These are phyloP conservation scores for Geococcyx californianus DNA, from an alignment of 2,113 vertebrate genomes.

Conservation along the genomic window DNA sequence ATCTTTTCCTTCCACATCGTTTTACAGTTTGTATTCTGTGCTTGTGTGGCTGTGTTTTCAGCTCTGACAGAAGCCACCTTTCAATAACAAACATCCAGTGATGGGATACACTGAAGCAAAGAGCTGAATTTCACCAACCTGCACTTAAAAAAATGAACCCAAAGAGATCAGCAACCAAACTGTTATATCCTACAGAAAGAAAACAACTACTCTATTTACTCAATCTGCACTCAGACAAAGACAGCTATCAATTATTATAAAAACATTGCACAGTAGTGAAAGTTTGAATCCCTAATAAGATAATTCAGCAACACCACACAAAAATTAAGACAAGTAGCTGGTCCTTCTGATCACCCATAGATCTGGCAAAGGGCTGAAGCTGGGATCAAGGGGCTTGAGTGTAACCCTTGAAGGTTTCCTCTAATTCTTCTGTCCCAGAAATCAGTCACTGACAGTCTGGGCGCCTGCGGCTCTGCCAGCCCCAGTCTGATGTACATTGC, in stretches of 20 bases:
- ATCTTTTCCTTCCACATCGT: neutral
- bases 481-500: accelerated
- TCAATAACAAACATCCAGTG: neutral
- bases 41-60: neutral
- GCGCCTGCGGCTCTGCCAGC: neutral
- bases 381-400: neutral
- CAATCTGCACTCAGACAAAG: neutral
- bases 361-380: accelerated
- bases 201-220: neutral
- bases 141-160: neutral
- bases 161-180: neutral
- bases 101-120: neutral
- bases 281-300: neutral
- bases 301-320: no score
- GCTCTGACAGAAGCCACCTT: neutral
- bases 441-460: neutral
- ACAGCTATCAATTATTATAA: neutral
- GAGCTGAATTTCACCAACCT: neutral
- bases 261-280: neutral
- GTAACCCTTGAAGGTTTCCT: neutral
- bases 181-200: neutral
- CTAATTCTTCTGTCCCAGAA: neutral
- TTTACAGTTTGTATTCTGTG: slow-evolving; percentile 3
- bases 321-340: no score
- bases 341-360: neutral